A percentile compares a stretch with the other conserved stretches of the same genome.
These are phyloP conservation scores for Aphodius granarius DNA, from an alignment of 2,888 invertebrate genomes.

Conservation along the genomic window DNA sequence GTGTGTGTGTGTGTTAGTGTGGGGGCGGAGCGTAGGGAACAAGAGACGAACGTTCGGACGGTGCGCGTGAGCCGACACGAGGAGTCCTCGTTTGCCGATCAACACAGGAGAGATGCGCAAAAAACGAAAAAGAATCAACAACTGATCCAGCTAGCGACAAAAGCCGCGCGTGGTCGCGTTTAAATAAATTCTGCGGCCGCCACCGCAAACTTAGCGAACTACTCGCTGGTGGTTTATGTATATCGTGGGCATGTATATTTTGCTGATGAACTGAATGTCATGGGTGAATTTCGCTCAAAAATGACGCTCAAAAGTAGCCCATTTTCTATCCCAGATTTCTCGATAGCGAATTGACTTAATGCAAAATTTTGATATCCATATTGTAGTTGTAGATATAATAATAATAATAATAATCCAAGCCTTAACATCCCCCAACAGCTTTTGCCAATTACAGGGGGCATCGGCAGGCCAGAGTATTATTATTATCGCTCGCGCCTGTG, in stretches of 20 bases:
- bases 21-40: conserved; percentile 41
- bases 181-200: neutral
- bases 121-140: conserved; percentile 20
- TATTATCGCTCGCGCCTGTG: no score
- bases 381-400: no score
- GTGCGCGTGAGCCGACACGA: conserved; percentile 47
- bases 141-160: neutral
- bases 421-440: no score
- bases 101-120: conserved; percentile 44
- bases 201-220: neutral
- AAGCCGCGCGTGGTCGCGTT: neutral
- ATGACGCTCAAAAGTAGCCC: no score
- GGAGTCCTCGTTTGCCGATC: conserved; percentile 31
- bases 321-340: no score
- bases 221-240: neutral
- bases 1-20: conserved; percentile 41
- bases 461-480: no score
- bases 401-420: no score
- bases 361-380: no score
- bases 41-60: conserved; percentile 36
- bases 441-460: no score
- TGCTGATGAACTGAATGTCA: neutral
- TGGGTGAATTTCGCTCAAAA: no score
- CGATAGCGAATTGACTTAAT: no score
- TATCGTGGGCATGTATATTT: neutral